phyloP scores from a whole-genome alignment of 2,113 vertebrate genomes.

The Salvator merianae region DNA sequence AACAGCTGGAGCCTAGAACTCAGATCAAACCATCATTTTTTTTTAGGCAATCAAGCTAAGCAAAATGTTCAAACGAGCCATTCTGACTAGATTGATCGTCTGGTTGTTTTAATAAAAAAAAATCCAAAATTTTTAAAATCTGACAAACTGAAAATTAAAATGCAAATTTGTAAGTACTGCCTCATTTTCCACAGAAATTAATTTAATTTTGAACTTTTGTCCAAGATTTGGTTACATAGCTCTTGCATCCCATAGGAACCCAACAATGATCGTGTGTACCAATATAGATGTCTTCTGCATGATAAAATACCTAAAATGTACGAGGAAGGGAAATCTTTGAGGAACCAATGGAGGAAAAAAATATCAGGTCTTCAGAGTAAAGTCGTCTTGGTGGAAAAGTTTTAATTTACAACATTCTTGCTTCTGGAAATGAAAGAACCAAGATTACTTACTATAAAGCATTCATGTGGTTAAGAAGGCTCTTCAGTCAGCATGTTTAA shows the following conservation, averaged over 20 bases:
- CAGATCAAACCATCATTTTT: slow-evolving; percentile 37
- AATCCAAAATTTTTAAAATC: not conserved
- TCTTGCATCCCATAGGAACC: slow-evolving; percentile 20
- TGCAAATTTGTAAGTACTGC: slow-evolving; percentile 27
- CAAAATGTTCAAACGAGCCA: slow-evolving; percentile 15
- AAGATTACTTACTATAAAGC: slow-evolving; percentile 54
- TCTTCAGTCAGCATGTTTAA: slow-evolving; percentile 26
- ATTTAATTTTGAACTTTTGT: slow-evolving; percentile 26
- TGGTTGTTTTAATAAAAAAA: not conserved
- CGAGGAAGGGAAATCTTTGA: slow-evolving; percentile 24
- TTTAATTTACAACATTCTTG: slow-evolving; percentile 36
- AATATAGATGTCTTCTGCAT: not conserved
- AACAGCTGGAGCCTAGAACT: slow-evolving; percentile 47
- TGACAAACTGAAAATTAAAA: slow-evolving; percentile 36
- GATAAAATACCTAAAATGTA: slow-evolving; percentile 26
- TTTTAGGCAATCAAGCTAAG: slow-evolving; percentile 44
- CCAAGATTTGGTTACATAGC: not conserved
- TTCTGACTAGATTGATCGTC: slow-evolving; percentile 5
- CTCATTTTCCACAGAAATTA: slow-evolving; percentile 35
- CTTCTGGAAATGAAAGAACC: slow-evolving; percentile 48
- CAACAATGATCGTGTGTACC: slow-evolving; percentile 25
- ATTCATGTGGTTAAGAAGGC: slow-evolving; percentile 53
- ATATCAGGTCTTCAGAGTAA: slow-evolving; percentile 40
- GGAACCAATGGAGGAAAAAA: slow-evolving; percentile 39
- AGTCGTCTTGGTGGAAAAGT: slow-evolving; percentile 41